Conservation (phyloP, 2,888 invertebrate species). For the Fragum fragum region DNA sequence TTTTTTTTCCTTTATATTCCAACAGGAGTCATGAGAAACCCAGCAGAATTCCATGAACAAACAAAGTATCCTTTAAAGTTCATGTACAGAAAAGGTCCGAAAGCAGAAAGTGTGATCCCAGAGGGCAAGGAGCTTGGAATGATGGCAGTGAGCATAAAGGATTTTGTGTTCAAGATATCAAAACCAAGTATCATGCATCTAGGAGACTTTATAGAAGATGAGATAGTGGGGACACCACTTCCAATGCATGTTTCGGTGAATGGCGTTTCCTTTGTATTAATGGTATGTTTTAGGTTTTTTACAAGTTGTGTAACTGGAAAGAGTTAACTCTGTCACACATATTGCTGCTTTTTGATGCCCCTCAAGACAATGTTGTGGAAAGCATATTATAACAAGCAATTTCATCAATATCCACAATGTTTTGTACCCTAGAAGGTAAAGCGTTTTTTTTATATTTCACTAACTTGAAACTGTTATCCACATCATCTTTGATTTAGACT, state of each 20-base stretch:
- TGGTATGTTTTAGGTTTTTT: constrained; percentile 31
- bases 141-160: constrained; percentile 68
- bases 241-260: constrained; percentile 89
- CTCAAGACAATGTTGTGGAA: too few species aligned
- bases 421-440: not conserved
- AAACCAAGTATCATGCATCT: constrained; percentile 93
- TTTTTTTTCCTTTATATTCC: too few species aligned
- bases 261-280: constrained; percentile 43
- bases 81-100: constrained; percentile 65
- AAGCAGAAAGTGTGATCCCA: constrained; percentile 55
- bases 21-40: constrained; percentile 55
- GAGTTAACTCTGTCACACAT: too few species aligned
- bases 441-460: too few species aligned
- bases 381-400: not conserved
- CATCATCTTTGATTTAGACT: too few species aligned
- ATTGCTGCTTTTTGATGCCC: too few species aligned
- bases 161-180: constrained; percentile 79
- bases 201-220: constrained; percentile 95
- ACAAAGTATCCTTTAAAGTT: constrained; percentile 69
- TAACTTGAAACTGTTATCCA: too few species aligned
- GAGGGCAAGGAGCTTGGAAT: constrained; percentile 70
- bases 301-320: too few species aligned
- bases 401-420: not conserved
- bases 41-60: constrained; percentile 29
- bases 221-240: constrained; percentile 93